These are phyloP conservation scores for Syndactyla subalaris DNA, from an alignment of 2,797 vertebrate species.

Conservation along the genomic window DNA sequence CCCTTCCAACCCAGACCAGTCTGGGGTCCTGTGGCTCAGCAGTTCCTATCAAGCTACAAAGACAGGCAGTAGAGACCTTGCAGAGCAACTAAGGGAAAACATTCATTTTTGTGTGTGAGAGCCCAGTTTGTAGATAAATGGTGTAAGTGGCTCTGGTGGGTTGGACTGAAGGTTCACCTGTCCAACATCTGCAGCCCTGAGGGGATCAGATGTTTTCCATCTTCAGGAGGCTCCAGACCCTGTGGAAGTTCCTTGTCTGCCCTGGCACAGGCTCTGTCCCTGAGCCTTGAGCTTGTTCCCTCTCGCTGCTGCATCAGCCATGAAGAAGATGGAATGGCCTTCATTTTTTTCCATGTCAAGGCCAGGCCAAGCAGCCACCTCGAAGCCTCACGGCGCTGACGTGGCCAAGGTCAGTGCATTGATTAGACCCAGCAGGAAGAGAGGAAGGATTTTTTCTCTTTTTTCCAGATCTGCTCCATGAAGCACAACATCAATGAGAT, in stretches of 20 bases:
- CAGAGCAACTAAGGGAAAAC: neutral
- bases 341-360: neutral
- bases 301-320: neutral
- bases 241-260: neutral
- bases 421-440: neutral
- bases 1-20: neutral
- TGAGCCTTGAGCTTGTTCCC: neutral
- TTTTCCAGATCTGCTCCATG: neutral
- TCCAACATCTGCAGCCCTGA: neutral
- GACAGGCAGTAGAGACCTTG: neutral
- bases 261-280: neutral
- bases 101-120: neutral
- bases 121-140: neutral
- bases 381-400: fast-evolving
- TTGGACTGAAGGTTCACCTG: neutral
- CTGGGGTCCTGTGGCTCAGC: neutral
- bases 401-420: neutral
- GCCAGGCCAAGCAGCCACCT: neutral
- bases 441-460: neutral
- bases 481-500: neutral
- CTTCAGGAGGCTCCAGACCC: neutral
- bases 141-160: neutral
- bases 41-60: fast-evolving
- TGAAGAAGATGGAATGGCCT: neutral
- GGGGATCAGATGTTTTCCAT: neutral